These are phyloP conservation scores for Hephaestus fuliginosus DNA, from an alignment of 2,797 vertebrate genomes.

Conservation along the genomic window DNA sequence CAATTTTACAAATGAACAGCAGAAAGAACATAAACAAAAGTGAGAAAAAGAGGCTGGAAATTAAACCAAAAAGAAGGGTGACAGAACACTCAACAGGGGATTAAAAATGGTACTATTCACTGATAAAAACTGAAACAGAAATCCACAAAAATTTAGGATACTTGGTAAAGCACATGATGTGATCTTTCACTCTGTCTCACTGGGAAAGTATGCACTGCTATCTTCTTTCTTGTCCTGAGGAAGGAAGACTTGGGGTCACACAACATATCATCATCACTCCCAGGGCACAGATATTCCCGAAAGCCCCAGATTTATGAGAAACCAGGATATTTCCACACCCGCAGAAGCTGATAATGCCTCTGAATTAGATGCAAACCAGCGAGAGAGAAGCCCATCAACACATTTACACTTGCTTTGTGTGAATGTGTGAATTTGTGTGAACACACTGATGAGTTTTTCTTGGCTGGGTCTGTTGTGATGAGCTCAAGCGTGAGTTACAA, in stretches of 20 bases:
- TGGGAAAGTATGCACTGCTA: conserved; percentile 73
- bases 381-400: conserved; percentile 47
- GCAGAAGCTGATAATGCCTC: conserved; percentile 50
- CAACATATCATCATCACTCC: conserved; percentile 48
- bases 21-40: background rate
- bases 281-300: conserved; percentile 38
- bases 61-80: background rate
- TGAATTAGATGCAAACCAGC: conserved; percentile 34
- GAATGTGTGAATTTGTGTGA: conserved; percentile 9
- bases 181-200: conserved; percentile 47
- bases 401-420: conserved; percentile 33
- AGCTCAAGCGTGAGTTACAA: conserved; percentile 21
- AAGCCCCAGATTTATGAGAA: conserved; percentile 66
- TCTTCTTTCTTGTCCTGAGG: conserved; percentile 74
- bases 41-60: background rate
- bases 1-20: background rate
- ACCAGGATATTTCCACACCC: conserved; percentile 66
- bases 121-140: background rate
- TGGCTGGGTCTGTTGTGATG: conserved; percentile 18
- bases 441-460: conserved; percentile 25
- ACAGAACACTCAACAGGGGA: background rate
- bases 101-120: background rate
- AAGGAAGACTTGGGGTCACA: conserved; percentile 75
- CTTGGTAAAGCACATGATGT: conserved; percentile 27
- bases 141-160: conserved; percentile 7